These are phyloP conservation scores for Prionace glauca DNA, from an alignment of 2,797 vertebrate genomes.

Conservation along the genomic window DNA sequence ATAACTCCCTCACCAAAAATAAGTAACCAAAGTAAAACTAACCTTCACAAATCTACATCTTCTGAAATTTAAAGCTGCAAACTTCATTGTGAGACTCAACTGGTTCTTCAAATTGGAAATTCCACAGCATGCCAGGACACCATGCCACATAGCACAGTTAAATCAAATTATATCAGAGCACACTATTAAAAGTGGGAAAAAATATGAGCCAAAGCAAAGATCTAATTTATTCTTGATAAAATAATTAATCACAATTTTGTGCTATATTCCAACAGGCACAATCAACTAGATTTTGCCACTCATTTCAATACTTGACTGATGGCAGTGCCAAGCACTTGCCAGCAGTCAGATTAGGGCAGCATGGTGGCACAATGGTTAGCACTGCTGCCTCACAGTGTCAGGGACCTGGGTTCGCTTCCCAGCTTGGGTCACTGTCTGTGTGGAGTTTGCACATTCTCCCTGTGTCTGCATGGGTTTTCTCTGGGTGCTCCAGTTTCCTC, in stretches of 20 bases:
- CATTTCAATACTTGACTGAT: no score
- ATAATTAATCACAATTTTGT: not conserved
- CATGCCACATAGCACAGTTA: not conserved
- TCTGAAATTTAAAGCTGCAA: not conserved
- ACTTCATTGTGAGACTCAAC: not conserved
- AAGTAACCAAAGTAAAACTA: not conserved
- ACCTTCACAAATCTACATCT: not conserved
- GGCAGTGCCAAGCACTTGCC: no score
- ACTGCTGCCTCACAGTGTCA: no score
- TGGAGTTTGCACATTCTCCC: no score
- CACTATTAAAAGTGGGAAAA: not conserved
- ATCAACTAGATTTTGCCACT: no score
- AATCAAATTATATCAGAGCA: not conserved
- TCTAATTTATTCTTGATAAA: not conserved
- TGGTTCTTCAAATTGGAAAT: not conserved
- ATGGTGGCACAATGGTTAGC: no score
- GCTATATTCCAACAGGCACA: not conserved
- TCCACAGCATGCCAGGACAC: not conserved
- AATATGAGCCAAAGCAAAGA: not conserved
- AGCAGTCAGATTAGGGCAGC: no score
- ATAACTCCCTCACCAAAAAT: not conserved
- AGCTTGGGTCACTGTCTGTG: no score
- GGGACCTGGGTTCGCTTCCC: no score
- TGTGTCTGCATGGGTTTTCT: no score
- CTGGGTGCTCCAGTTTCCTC: no score